Evolutionary conservation across 2,888 invertebrate genomes (phyloP).

Genomic region (Plebejus anna): DNA sequence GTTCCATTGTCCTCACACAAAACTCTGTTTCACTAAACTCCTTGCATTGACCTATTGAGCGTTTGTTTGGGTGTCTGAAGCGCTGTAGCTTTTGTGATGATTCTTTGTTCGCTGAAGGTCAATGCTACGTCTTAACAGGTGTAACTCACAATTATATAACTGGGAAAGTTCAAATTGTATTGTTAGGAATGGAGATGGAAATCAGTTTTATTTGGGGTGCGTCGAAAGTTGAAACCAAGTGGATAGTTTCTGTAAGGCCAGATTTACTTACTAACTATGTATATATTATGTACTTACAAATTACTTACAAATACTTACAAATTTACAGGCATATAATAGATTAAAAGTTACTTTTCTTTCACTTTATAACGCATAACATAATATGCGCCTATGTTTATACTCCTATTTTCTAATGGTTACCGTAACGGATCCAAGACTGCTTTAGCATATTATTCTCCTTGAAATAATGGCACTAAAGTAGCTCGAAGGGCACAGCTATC

Average conservation of each 20-base stretch:
- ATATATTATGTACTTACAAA: too few relatives aligned
- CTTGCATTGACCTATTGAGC: slow-evolving; percentile 78
- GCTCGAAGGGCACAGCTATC: too few relatives aligned
- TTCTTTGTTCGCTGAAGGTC: slow-evolving; percentile 38
- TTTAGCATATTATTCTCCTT: too few relatives aligned
- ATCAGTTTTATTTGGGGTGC: neutral
- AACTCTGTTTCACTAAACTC: slow-evolving; percentile 75
- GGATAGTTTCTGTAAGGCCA: neutral
- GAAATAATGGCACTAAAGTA: too few relatives aligned
- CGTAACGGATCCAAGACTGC: too few relatives aligned
- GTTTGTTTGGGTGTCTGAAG: slow-evolving; percentile 72
- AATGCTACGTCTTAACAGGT: slow-evolving; percentile 28
- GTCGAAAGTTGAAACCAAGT: neutral
- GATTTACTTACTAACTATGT: neutral
- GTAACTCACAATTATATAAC: neutral
- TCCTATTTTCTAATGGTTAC: too few relatives aligned
- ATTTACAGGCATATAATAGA: too few relatives aligned
- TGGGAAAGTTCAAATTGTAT: neutral
- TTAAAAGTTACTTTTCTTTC: too few relatives aligned
- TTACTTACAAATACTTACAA: too few relatives aligned
- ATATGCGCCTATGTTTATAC: too few relatives aligned
- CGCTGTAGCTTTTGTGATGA: slow-evolving; percentile 15
- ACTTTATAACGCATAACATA: too few relatives aligned
- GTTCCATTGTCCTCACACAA: slow-evolving; percentile 71
- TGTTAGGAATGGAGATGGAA: neutral